These are phyloP conservation scores for Listronotus bonariensis DNA, from an alignment of 1,140 invertebrate genomes.

Conservation along the genomic window DNA sequence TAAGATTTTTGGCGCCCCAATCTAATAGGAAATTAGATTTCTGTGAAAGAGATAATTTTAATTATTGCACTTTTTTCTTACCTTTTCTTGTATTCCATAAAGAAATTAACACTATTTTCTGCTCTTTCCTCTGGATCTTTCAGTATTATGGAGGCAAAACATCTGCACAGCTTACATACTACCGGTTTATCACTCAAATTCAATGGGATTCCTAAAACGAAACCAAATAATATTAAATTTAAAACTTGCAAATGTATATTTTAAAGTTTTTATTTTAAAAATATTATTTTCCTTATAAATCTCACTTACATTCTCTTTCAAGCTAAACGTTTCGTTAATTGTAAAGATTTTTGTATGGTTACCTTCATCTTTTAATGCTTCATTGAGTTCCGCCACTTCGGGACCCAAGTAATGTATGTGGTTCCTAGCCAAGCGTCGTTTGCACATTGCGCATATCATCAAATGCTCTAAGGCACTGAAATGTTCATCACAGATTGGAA, in stretches of 20 bases:
- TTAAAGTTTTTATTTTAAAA: too few relatives aligned
- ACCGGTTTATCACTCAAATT: slow-evolving; percentile 63
- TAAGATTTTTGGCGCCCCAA: too few relatives aligned
- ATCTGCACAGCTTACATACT: slow-evolving; percentile 79
- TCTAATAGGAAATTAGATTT: not conserved
- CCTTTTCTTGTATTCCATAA: slow-evolving; percentile 68
- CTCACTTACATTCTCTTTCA: too few relatives aligned
- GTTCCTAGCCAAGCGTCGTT: slow-evolving; percentile 71
- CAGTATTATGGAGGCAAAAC: slow-evolving; percentile 72
- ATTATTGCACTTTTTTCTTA: slow-evolving; percentile 28
- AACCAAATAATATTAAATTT: too few relatives aligned
- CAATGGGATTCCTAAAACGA: slow-evolving; percentile 62
- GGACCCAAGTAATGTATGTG: slow-evolving; percentile 66
- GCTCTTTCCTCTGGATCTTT: slow-evolving; percentile 62
- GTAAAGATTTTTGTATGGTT: slow-evolving; percentile 2
- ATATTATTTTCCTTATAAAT: too few relatives aligned
- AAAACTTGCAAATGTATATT: too few relatives aligned
- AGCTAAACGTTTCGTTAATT: too few relatives aligned
- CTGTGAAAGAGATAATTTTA: not conserved
- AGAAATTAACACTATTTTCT: slow-evolving; percentile 65
- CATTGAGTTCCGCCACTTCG: slow-evolving; percentile 71
- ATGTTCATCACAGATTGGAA: slow-evolving; percentile 67
- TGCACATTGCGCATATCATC: slow-evolving; percentile 75
- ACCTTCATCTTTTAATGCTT: slow-evolving; percentile 65
- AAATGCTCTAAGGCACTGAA: slow-evolving; percentile 69